A percentile compares a stretch with the other conserved stretches of the same genome.
phyloP scores from a whole-genome alignment of 2,113 vertebrate species.

The Stegostoma tigrinum region DNA sequence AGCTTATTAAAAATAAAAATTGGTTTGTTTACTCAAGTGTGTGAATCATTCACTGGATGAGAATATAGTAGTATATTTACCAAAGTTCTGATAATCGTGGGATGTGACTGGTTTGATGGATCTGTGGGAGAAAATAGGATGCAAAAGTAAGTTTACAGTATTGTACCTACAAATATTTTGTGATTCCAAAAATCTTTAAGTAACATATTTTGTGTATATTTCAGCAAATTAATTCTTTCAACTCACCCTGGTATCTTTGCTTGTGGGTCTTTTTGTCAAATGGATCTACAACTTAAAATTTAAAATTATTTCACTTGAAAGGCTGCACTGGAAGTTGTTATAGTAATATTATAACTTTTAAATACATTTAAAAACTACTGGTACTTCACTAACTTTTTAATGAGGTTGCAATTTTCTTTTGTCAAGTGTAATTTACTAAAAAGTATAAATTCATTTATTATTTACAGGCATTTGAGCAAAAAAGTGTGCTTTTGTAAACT shows the following conservation, averaged over 20 bases:
- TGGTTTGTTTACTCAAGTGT: neutral
- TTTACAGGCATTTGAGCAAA: neutral
- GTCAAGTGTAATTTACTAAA: neutral
- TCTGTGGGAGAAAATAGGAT: neutral
- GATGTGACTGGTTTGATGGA: slow-evolving; percentile 22
- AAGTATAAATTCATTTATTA: neutral
- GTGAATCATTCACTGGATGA: neutral
- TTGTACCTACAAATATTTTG: neutral
- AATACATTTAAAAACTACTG: neutral
- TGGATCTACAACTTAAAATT: neutral
- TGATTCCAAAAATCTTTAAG: neutral
- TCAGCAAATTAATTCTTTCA: neutral
- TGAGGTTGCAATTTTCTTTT: neutral
- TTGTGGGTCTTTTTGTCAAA: neutral
- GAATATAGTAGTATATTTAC: neutral
- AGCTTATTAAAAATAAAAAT: neutral
- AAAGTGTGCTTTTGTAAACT: neutral
- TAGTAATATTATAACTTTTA: neutral
- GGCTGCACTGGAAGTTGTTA: neutral
- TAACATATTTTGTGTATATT: neutral
- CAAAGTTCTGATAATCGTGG: neutral
- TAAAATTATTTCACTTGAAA: neutral
- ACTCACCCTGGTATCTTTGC: neutral
- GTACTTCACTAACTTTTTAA: neutral
- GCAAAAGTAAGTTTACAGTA: neutral